Evolutionary conservation across 2,888 invertebrate genomes (phyloP), one percentile per base, ranked within the genome.

Genomic region (Iselma pallidipennis): DNA sequence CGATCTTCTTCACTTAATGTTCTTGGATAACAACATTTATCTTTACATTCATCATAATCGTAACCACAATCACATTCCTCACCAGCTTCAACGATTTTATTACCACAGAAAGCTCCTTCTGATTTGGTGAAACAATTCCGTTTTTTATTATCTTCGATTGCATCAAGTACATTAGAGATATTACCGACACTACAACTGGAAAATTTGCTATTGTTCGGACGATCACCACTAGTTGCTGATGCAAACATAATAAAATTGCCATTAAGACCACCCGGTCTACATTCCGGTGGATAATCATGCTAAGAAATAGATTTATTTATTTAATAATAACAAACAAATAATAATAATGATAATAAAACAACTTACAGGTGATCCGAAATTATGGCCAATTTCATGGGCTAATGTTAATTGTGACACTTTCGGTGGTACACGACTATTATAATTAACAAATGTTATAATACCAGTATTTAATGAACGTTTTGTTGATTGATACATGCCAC

Each of bases 191-290:
- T 96, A 83, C 99, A 99, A 19, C 89, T 87, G 0, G 96, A 96
- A 85, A 99, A 99, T 78, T 95, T 92, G 75, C 96, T 96, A 83
- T 99, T 99, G 85, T 99, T 98, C 9, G 94, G 93, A 57, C 96
- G 89, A 84, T 98, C 98, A 54, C 99, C 99, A 66, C 96, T 96
- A 0, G 99, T 99, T 7, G 99, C 99, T 53, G 97, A 97, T 14
- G 98, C 96, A 82, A 98, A 99, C 99, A 99, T 99, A 76, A 99
- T 99, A 83, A 89, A 99, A 86, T 99, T 99, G 59, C 99, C 99
- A 68, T 89, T 89, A 31, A 91, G 86, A 7, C 96, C 94, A 61
- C 96, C 96, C 1, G 97, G 95, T 64, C 95, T 87, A 80, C 94
- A 95, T 74, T 95, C 92, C 19, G 89, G 89, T 0, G 95, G 95